These are phyloP conservation scores for Hypolimnas misippus DNA, from an alignment of 2,888 invertebrate genomes.

Conservation along the genomic window DNA sequence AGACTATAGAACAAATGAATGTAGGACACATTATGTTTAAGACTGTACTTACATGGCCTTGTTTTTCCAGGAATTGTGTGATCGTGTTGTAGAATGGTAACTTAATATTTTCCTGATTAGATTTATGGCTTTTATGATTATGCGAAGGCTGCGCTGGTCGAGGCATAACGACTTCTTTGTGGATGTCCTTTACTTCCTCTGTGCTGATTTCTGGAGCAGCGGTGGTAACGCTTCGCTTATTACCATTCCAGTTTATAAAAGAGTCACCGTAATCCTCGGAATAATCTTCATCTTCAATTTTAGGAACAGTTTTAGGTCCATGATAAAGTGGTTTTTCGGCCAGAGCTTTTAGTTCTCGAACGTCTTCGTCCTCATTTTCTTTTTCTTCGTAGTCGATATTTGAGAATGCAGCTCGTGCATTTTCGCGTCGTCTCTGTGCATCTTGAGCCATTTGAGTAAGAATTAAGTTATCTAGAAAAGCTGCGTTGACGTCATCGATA, in stretches of 20 bases:
- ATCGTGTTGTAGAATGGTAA: slow-evolving; percentile 79
- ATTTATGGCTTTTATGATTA: slow-evolving; percentile 62
- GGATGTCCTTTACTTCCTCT: slow-evolving; percentile 66
- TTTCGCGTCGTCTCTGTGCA: slow-evolving; percentile 77
- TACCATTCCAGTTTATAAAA: slow-evolving; percentile 80
- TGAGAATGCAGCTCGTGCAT: slow-evolving; percentile 73
- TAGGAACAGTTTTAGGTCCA: slow-evolving; percentile 74
- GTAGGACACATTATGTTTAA: not conserved
- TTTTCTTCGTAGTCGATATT: slow-evolving; percentile 70
- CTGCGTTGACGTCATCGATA: slow-evolving; percentile 83
- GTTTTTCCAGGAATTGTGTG: slow-evolving; percentile 74
- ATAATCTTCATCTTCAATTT: slow-evolving; percentile 73
- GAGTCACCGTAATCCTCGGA: slow-evolving; percentile 70
- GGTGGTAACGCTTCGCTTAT: slow-evolving; percentile 75
- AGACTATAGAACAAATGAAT: slow-evolving; percentile 31
- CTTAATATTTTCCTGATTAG: slow-evolving; percentile 57
- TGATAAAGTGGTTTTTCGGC: slow-evolving; percentile 81
- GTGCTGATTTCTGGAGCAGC: slow-evolving; percentile 60
- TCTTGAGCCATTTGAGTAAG: slow-evolving; percentile 87
- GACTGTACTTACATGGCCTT: slow-evolving; percentile 79
- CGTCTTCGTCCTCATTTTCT: slow-evolving; percentile 85
- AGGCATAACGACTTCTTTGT: slow-evolving; percentile 86
- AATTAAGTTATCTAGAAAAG: slow-evolving; percentile 87
- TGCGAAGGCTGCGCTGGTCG: slow-evolving; percentile 80
- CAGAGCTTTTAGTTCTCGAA: slow-evolving; percentile 85